Conservation (phyloP, 1,140 invertebrate genomes). For the Thaumatotibia leucotreta region DNA sequence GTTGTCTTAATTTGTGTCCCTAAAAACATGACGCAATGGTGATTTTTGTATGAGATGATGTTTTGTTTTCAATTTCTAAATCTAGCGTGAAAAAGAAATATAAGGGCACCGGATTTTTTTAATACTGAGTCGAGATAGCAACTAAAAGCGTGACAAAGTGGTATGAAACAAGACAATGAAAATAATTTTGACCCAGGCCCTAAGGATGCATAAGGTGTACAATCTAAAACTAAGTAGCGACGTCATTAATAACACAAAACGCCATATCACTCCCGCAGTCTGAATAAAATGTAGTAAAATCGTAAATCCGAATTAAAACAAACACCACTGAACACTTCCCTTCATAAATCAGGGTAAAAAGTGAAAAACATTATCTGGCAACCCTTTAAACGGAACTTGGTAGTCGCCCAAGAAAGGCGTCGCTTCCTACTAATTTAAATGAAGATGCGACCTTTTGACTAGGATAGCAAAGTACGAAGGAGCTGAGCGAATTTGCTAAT, state of each 20-base stretch:
- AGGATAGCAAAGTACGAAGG: neutral
- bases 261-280: neutral
- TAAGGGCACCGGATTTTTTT: no score
- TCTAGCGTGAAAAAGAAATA: no score
- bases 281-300: neutral
- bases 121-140: no score
- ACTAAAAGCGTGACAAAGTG: no score
- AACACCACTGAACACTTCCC: constrained; percentile 2
- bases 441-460: neutral
- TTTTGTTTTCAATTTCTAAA: no score
- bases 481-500: constrained; percentile 66
- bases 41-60: no score
- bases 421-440: neutral
- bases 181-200: no score
- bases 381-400: constrained; percentile 42
- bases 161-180: no score
- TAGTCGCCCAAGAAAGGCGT: neutral
- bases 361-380: constrained; percentile 37
- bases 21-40: no score
- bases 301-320: constrained; percentile 12
- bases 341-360: constrained; percentile 36
- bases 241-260: constrained; percentile 25
- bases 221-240: no score
- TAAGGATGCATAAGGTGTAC: no score
- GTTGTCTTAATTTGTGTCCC: no score